Evolutionary conservation across 2,888 invertebrate species (phyloP).

Genomic region (Camponotus fellah): DNA sequence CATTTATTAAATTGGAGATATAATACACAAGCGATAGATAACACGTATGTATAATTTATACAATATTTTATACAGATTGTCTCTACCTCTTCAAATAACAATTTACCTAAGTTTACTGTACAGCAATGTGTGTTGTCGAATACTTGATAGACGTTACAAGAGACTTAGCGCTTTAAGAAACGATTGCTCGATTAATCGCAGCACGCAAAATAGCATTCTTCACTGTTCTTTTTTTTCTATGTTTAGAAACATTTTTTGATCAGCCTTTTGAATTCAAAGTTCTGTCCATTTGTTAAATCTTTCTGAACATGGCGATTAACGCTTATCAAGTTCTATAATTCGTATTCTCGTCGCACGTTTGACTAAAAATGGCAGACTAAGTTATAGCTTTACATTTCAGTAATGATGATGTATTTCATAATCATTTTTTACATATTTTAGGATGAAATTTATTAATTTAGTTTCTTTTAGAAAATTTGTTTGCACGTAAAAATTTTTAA

Average conservation of each 20-base stretch:
- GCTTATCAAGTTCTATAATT: slow-evolving; percentile 29
- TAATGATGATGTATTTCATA: not conserved
- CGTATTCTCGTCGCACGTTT: slow-evolving; percentile 35
- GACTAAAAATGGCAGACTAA: slow-evolving; percentile 11
- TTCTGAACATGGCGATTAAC: slow-evolving; percentile 49
- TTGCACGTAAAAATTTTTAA: not conserved
- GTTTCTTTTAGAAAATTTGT: not conserved
- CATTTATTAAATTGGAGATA: slow-evolving; percentile 85
- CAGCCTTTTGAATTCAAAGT: not conserved
- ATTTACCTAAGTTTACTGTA: slow-evolving; percentile 81
- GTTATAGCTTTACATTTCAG: not conserved
- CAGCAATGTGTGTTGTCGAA: slow-evolving; percentile 76
- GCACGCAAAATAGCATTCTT: slow-evolving; percentile 32
- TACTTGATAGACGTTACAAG: slow-evolving; percentile 62
- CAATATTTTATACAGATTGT: slow-evolving; percentile 84
- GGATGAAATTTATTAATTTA: not conserved
- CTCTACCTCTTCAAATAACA: slow-evolving; percentile 79
- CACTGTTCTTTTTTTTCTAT: not conserved
- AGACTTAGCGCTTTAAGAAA: slow-evolving; percentile 47
- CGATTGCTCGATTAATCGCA: slow-evolving; percentile 48
- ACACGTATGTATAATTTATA: slow-evolving; percentile 86
- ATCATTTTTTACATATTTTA: slow-evolving; percentile 9
- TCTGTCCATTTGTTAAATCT: slow-evolving; percentile 13
- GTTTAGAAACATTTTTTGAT: slow-evolving; percentile 2
- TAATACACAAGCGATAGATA: slow-evolving; percentile 85